These are phyloP conservation scores for Gasterosteus aculeatus DNA, from an alignment of 2,113 vertebrate genomes.

Conservation along the genomic window DNA sequence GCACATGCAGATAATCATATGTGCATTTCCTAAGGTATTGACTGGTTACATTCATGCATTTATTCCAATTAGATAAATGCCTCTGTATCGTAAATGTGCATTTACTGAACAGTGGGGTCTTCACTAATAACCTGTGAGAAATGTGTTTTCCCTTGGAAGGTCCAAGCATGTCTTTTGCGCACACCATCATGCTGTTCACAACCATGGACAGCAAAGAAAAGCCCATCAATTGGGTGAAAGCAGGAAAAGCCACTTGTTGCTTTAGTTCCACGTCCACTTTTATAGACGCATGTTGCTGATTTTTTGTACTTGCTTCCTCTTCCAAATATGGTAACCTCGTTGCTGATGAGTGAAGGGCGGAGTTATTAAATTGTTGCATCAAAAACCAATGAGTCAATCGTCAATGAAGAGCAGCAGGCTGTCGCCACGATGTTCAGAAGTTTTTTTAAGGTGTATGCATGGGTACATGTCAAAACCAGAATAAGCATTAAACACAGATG, in stretches of 20 bases:
- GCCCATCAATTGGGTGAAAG: neutral
- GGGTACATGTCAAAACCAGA: neutral
- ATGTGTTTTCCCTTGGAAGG: neutral
- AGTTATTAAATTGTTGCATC: neutral
- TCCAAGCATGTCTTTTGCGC: neutral
- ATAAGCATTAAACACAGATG: slow-evolving; percentile 9
- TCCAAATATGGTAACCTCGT: neutral
- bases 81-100: neutral
- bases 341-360: neutral
- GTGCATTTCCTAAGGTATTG: slow-evolving; percentile 6
- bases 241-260: neutral
- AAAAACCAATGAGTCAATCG: neutral
- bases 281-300: neutral
- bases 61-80: neutral
- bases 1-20: neutral
- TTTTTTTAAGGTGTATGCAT: neutral
- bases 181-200: neutral
- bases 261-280: too few species aligned
- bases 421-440: neutral
- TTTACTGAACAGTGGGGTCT: neutral
- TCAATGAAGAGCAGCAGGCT: neutral
- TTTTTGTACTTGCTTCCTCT: neutral
- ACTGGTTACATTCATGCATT: neutral
- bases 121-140: neutral
- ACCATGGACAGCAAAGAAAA: neutral